Evolutionary conservation across 1,140 invertebrate genomes (phyloP).

Genomic region (Melitaea cinxia): DNA sequence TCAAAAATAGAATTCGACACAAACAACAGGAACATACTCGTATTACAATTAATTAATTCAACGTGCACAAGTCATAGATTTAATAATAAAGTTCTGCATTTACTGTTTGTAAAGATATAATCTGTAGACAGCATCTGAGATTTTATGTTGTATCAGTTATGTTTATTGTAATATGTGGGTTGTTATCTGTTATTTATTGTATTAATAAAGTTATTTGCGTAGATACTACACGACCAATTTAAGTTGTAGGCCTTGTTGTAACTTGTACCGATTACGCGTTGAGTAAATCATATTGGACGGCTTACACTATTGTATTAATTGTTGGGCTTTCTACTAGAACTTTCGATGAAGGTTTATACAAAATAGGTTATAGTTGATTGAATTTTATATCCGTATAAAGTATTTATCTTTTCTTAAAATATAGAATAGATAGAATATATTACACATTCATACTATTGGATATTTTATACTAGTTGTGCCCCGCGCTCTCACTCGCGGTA

Average conservation of each 20-base stretch:
- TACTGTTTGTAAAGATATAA: not conserved
- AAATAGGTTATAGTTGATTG: no score
- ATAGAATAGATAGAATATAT: no score
- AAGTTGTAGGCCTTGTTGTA: conserved; percentile 3
- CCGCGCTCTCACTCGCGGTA: no score
- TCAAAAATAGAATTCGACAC: no score
- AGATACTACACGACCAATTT: conserved; percentile 3
- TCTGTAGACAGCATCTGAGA: not conserved
- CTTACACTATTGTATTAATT: not conserved
- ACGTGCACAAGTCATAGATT: not conserved
- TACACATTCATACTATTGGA: no score
- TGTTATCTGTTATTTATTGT: conserved; percentile 4
- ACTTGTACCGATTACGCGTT: conserved; percentile 1
- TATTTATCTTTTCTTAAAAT: no score
- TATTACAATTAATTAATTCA: no score
- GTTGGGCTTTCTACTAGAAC: not conserved
- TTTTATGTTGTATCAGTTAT: not conserved
- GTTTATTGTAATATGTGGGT: not conserved
- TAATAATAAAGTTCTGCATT: not conserved
- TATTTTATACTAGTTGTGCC: no score
- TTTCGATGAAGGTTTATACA: not conserved
- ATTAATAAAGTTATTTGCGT: conserved; percentile 11
- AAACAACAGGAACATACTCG: no score
- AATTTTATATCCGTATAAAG: no score
- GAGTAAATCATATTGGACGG: conserved; percentile 9